These are phyloP conservation scores for Omphaloscelis lunosa DNA, from an alignment of 2,888 invertebrate species.

Conservation along the genomic window DNA sequence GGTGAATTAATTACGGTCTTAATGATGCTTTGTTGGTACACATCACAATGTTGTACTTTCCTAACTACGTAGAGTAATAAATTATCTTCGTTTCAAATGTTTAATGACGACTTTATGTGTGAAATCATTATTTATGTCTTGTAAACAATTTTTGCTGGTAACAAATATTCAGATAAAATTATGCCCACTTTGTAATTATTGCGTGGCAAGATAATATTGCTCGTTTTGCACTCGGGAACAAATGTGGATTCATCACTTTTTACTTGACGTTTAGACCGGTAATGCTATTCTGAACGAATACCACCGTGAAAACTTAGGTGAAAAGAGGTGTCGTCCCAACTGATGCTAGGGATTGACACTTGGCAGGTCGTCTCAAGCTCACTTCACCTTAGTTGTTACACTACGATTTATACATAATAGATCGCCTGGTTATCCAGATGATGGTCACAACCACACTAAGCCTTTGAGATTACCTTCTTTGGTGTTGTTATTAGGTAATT, in stretches of 20 bases:
- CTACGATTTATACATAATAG: too few relatives aligned
- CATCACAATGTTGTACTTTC: background rate
- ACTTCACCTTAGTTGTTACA: too few relatives aligned
- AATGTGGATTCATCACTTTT: background rate
- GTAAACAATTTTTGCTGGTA: background rate
- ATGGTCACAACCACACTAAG: background rate
- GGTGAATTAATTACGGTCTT: conserved; percentile 1
- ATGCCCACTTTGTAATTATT: conserved; percentile 1
- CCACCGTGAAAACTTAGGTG: too few relatives aligned
- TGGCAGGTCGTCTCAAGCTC: too few relatives aligned
- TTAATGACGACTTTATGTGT: background rate
- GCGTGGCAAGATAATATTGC: background rate
- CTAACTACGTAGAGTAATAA: background rate
- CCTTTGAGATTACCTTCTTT: too few relatives aligned
- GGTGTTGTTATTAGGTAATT: background rate
- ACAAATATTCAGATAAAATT: background rate
- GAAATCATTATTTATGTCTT: conserved; percentile 2
- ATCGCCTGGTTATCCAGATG: background rate
- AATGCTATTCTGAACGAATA: too few relatives aligned
- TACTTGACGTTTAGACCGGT: background rate
- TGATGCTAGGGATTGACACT: too few relatives aligned
- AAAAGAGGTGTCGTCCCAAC: too few relatives aligned
- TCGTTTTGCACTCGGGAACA: too few relatives aligned
- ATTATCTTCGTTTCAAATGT: conserved; percentile 3
- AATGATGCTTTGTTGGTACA: conserved; percentile 17